A percentile compares a stretch with the other conserved stretches of the same genome.
phyloP scores from a whole-genome alignment of 2,888 invertebrate genomes.

The Sericinus montela region DNA sequence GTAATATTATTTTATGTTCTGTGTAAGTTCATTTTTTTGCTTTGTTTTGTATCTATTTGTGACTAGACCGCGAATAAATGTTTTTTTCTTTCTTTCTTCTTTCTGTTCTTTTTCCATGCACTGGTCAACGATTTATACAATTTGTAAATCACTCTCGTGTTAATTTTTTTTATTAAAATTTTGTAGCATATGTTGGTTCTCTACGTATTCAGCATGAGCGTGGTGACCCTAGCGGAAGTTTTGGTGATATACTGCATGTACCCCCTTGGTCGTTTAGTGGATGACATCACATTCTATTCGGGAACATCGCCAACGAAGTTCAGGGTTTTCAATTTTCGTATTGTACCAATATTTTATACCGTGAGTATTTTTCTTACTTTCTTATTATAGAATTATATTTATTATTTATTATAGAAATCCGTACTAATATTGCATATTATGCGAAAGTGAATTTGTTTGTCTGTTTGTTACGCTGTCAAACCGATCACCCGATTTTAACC shows the following conservation, averaged over 20 bases:
- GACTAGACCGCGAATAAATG: too few species aligned
- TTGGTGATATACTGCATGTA: conserved; percentile 39
- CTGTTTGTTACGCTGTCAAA: too few species aligned
- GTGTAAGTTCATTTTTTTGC: too few species aligned
- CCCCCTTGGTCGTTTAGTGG: conserved; percentile 42
- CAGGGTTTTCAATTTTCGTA: conserved; percentile 29
- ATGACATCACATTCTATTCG: conserved; percentile 45
- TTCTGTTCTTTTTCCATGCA: too few species aligned
- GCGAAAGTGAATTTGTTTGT: background rate
- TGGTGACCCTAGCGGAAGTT: conserved; percentile 32
- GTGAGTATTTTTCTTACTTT: conserved; percentile 28
- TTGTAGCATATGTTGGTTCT: conserved; percentile 30
- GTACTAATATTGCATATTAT: background rate
- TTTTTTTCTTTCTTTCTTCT: too few species aligned
- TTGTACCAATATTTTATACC: conserved; percentile 38
- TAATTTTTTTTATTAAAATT: background rate
- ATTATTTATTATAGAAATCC: too few species aligned
- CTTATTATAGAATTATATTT: too few species aligned
- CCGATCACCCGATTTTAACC: too few species aligned
- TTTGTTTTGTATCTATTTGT: too few species aligned
- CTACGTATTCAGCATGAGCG: conserved; percentile 29
- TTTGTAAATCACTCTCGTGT: too few species aligned
- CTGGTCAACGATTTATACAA: too few species aligned
- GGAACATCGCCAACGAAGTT: conserved; percentile 35
- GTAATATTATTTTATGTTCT: too few species aligned